Conservation (phyloP, 2,113 vertebrate species). For the Nothoprocta perdicaria region DNA sequence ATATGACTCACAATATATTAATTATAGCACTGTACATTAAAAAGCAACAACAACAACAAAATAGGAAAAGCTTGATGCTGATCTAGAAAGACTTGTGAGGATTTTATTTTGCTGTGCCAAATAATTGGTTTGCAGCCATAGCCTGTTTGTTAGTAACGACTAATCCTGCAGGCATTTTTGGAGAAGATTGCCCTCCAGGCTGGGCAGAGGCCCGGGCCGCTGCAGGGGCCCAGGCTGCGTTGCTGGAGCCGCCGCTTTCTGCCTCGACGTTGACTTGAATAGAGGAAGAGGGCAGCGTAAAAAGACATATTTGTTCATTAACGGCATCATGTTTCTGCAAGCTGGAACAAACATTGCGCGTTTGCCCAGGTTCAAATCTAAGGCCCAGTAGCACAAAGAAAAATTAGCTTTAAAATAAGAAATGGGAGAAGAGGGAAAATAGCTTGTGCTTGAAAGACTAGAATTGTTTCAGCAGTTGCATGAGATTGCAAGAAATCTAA, state of each 20-base stretch:
- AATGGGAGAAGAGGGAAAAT: neutral
- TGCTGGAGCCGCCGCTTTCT: neutral
- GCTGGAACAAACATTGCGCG: too few species aligned
- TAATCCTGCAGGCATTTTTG: neutral
- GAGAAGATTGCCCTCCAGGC: neutral
- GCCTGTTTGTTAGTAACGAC: neutral
- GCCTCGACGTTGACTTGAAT: neutral
- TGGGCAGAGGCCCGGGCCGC: neutral
- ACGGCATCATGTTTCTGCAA: neutral
- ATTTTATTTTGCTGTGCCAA: neutral
- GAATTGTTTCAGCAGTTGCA: neutral
- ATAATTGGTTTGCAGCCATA: neutral
- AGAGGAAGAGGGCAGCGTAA: neutral
- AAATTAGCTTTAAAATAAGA: neutral
- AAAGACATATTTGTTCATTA: neutral
- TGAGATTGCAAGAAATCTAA: neutral
- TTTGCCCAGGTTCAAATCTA: neutral
- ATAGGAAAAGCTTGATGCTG: neutral
- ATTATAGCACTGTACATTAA: neutral
- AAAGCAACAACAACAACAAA: neutral
- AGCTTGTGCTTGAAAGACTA: neutral
- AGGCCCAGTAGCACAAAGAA: neutral
- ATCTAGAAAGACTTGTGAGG: neutral
- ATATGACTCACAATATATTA: accelerated
- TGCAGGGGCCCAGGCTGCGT: neutral